Conservation (phyloP, 2,113 vertebrate genomes). For the Promerops cafer region DNA sequence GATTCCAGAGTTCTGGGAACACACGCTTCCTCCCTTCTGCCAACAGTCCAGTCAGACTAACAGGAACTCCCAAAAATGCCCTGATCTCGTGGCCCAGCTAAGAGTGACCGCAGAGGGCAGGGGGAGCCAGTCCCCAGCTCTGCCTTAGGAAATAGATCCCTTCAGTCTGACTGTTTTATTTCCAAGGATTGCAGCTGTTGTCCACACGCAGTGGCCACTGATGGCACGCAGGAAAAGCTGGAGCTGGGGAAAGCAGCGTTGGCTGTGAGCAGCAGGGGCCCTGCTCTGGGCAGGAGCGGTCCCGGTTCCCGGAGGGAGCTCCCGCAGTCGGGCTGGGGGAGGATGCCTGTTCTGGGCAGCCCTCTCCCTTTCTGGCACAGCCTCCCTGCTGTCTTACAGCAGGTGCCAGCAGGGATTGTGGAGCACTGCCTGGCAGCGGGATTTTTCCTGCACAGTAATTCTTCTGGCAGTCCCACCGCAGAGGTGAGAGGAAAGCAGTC, state of each 20-base stretch:
- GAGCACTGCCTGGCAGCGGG: background rate
- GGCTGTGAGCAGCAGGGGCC: too few relatives aligned
- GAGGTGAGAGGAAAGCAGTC: background rate
- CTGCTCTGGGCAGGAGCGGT: background rate
- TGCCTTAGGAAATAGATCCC: background rate
- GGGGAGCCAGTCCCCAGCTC: accelerated
- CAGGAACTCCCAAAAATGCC: background rate
- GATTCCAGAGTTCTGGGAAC: background rate
- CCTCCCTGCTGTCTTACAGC: background rate
- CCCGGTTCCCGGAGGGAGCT: background rate
- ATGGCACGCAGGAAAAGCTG: background rate
- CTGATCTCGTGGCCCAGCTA: background rate
- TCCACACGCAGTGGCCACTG: accelerated
- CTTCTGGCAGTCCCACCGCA: background rate
- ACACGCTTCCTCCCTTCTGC: background rate
- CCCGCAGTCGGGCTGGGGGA: accelerated
- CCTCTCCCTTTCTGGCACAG: background rate
- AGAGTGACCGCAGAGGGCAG: background rate
- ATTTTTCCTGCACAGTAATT: accelerated
- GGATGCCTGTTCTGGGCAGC: accelerated
- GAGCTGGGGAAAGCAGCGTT: accelerated
- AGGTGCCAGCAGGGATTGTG: background rate
- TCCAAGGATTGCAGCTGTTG: background rate
- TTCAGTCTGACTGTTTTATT: background rate
- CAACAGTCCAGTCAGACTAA: background rate